A percentile compares a stretch with the other conserved stretches of the same genome.
phyloP scores from a whole-genome alignment of 2,888 invertebrate genomes.

The Caenorhabditis zanzibari region DNA sequence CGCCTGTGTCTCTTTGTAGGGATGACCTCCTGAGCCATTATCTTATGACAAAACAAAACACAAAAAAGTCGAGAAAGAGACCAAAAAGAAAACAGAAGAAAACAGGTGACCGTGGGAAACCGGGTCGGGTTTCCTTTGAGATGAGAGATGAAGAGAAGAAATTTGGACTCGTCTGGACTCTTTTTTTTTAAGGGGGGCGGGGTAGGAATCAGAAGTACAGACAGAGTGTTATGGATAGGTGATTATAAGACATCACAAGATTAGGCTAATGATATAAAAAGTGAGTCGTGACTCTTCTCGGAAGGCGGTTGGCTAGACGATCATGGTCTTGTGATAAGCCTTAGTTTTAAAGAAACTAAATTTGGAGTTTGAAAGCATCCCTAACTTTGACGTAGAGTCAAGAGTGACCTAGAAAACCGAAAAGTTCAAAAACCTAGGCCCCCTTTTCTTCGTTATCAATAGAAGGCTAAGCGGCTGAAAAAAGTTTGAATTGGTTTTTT shows the following conservation, averaged over 20 bases:
- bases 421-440: too few species aligned
- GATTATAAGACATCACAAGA: background rate
- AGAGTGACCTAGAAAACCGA: background rate
- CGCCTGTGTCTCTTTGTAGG: background rate
- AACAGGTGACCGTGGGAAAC: slow-evolving; percentile 60
- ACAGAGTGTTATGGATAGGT: background rate
- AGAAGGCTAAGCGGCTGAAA: too few species aligned
- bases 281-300: background rate
- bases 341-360: background rate
- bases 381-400: too few species aligned
- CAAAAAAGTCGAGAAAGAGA: background rate
- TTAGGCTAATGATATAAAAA: too few species aligned
- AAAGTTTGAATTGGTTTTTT: too few species aligned
- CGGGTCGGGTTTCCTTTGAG: slow-evolving; percentile 30
- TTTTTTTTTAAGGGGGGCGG: background rate
- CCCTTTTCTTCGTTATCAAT: too few species aligned
- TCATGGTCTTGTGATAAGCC: background rate
- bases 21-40: background rate
- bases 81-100: slow-evolving; percentile 18
- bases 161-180: slow-evolving; percentile 15
- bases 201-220: background rate
- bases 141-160: background rate
- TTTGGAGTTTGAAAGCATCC: background rate
- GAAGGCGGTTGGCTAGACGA: background rate
- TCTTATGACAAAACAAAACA: slow-evolving; percentile 13